Conservation (phyloP, 2,113 vertebrate species). For the Nematolebias whitei region DNA sequence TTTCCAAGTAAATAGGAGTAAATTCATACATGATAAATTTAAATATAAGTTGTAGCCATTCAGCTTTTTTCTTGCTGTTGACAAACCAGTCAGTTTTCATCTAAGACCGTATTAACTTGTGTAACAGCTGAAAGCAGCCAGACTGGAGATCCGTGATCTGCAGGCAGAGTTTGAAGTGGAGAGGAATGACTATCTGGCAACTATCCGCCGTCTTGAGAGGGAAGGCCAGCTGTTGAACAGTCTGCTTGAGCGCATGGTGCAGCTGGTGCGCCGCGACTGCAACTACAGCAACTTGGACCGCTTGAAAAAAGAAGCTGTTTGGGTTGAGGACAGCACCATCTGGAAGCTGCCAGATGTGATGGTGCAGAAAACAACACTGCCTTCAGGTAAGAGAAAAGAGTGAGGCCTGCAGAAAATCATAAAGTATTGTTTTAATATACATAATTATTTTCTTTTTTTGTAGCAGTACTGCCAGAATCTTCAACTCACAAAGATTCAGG, state of each 20-base stretch:
- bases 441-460: conserved; percentile 20
- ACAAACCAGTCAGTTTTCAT: neutral
- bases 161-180: conserved; percentile 88
- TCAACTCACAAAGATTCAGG: conserved; percentile 55
- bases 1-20: neutral
- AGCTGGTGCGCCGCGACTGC: conserved; percentile 83
- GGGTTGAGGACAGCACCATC: conserved; percentile 85
- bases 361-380: conserved; percentile 84
- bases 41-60: neutral
- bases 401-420: neutral
- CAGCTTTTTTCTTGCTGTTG: neutral
- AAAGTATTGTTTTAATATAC: neutral
- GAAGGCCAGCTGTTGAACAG: conserved; percentile 84
- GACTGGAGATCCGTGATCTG: conserved; percentile 88
- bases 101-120: neutral
- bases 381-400: conserved; percentile 78
- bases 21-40: neutral
- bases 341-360: conserved; percentile 88
- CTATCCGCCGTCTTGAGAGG: conserved; percentile 83
- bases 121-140: conserved; percentile 83
- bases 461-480: conserved; percentile 75
- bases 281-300: conserved; percentile 90
- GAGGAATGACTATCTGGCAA: conserved; percentile 85
- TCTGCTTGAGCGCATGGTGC: conserved; percentile 84
- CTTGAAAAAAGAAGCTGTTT: conserved; percentile 78